A percentile compares a stretch with the other conserved stretches of the same genome.
phyloP scores from a whole-genome alignment of 2,797 vertebrate species.

The Tragelaphus oryx region DNA sequence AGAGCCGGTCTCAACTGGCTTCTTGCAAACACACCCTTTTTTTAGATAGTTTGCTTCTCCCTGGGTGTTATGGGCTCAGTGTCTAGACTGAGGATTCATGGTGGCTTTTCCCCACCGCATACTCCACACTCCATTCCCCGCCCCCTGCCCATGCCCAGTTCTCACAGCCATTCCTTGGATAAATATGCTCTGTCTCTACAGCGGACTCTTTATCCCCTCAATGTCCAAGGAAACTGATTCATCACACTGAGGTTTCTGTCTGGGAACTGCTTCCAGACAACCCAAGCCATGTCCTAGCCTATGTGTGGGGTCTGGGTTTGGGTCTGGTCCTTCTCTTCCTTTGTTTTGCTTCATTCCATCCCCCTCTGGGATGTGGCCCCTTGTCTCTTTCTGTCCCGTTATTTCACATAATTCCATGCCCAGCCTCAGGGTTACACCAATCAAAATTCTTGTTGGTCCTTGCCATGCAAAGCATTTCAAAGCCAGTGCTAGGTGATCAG shows the following conservation, averaged over 20 bases:
- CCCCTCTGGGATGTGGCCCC: slow-evolving; percentile 5
- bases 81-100: slow-evolving; percentile 63
- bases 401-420: neutral
- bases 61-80: neutral
- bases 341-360: slow-evolving; percentile 32
- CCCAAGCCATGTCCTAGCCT: neutral
- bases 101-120: slow-evolving; percentile 36
- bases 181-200: neutral
- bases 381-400: neutral
- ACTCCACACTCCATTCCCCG: neutral
- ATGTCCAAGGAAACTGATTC: slow-evolving; percentile 55
- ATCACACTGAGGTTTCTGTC: slow-evolving; percentile 54
- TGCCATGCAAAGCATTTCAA: neutral
- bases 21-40: neutral
- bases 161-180: slow-evolving; percentile 40
- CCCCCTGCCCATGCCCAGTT: neutral
- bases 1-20: neutral
- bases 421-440: neutral
- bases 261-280: slow-evolving; percentile 48
- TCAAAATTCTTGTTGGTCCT: neutral
- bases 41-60: neutral
- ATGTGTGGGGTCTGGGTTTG: slow-evolving; percentile 45
- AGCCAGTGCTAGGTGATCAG: neutral
- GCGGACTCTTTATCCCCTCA: slow-evolving; percentile 26
- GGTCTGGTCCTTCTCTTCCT: neutral